phyloP scores from a whole-genome alignment of 2,888 invertebrate genomes.

The Apamea epomidion region DNA sequence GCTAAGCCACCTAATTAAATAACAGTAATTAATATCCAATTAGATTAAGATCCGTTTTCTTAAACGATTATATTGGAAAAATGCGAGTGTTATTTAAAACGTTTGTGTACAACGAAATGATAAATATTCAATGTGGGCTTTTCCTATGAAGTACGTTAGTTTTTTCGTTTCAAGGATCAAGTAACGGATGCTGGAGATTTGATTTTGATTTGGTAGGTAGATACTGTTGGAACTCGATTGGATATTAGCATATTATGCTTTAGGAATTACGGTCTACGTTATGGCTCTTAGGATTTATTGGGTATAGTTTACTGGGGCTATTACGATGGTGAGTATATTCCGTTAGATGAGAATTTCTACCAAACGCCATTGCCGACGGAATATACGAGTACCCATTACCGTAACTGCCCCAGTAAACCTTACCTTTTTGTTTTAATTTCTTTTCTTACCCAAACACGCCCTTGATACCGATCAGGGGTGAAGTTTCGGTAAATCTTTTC shows the following conservation, averaged over 20 bases:
- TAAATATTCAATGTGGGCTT: conserved; percentile 77
- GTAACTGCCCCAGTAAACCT: not conserved
- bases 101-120: conserved; percentile 60
- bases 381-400: not conserved
- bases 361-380: not conserved
- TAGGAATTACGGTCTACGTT: no score
- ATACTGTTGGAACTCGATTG: conserved; percentile 59
- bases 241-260: conserved; percentile 16
- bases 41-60: conserved; percentile 61
- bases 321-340: not conserved
- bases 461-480: not conserved
- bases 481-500: no score
- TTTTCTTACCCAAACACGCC: not conserved
- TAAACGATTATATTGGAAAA: conserved; percentile 56
- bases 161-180: conserved; percentile 73
- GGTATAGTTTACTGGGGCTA: not conserved
- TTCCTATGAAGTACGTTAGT: conserved; percentile 68
- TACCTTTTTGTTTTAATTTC: not conserved
- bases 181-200: conserved; percentile 70
- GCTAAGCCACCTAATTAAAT: conserved; percentile 14
- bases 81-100: conserved; percentile 41
- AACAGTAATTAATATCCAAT: conserved; percentile 45
- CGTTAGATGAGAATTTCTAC: not conserved
- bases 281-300: conserved; percentile 1
- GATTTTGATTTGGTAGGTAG: conserved; percentile 40